Base-by-base conservation (phyloP, 2,888 invertebrate genomes). In the Cephus pulcher region DNA sequence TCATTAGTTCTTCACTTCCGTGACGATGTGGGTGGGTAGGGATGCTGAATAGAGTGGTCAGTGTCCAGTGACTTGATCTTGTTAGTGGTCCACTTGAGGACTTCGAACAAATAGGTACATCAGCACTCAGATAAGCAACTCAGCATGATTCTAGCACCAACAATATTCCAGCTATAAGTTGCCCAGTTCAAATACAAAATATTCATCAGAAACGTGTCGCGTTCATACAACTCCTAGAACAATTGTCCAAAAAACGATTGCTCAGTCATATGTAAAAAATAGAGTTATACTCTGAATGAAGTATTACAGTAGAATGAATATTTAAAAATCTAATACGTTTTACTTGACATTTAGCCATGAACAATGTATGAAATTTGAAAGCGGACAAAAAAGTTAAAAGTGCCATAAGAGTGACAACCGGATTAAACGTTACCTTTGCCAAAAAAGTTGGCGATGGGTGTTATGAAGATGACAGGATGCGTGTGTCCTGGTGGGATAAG, bases 381-480 rank as follows among this genome's bases (percentile, higher is more conserved):
- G 34, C 4, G 73, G 56, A 70, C 73, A 74, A 4, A 73, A 75
- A 69, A 78, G 35, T 1, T 68, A 68, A 34, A 69, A n/a, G 23
- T 70, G 4, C 23, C 78, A 34, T 74, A 77, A 75, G 69, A 74
- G 4, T 12, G 23, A 6, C 2, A 2, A 56, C 6, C 15, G 2
- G 0, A 56, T 6, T 23, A 1, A 9, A 70, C 37, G 81, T 87
- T 87, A 90, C 93, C 93, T 92, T 93, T 94, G 73, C 95, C 94
- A 90, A 94, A 95, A 89, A 95, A 95, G 80, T 93, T 94, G 73
- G 93, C 93, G 74, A 93, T 92, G 1, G 94, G 94, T 9, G 93
- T 94, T 82, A 94, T 94, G 84, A 94, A 93, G 84, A 94, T 93
- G 75, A 93, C 93, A 75, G 94, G 93, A 84, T 93, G 93, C 15